phyloP scores from a whole-genome alignment of 2,113 vertebrate genomes.

The Alligator mississippiensis region DNA sequence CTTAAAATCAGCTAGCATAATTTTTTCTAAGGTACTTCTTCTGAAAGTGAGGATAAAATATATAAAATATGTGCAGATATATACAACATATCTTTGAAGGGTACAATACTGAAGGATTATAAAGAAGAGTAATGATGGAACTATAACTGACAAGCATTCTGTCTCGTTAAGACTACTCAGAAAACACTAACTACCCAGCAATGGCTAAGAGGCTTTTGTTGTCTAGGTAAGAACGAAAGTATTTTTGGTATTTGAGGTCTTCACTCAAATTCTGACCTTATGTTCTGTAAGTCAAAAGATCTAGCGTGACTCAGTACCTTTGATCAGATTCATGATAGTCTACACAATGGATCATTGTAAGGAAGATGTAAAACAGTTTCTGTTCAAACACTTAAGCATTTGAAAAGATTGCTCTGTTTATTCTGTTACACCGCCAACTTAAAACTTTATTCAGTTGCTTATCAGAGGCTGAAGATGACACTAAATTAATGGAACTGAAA shows the following conservation, averaged over 20 bases:
- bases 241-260: slow-evolving; percentile 1
- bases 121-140: slow-evolving; percentile 37
- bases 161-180: slow-evolving; percentile 45
- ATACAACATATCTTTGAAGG: not conserved
- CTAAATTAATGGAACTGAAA: not conserved
- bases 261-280: slow-evolving; percentile 44
- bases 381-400: slow-evolving; percentile 7
- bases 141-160: not conserved
- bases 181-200: slow-evolving; percentile 55
- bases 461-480: slow-evolving; percentile 23
- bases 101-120: not conserved
- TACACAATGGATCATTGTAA: slow-evolving; percentile 13
- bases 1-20: slow-evolving; percentile 40
- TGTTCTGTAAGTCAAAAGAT: slow-evolving; percentile 45
- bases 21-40: slow-evolving; percentile 20
- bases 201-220: slow-evolving; percentile 37
- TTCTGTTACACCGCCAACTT: not conserved
- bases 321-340: slow-evolving; percentile 13
- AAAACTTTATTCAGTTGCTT: slow-evolving; percentile 20
- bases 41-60: not conserved
- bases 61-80: not conserved
- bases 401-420: not conserved
- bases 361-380: slow-evolving; percentile 34
- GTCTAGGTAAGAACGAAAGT: slow-evolving; percentile 49
- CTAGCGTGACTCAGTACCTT: not conserved